These are phyloP conservation scores for Polypterus bichir DNA, from an alignment of 2,113 vertebrate species.

Conservation along the genomic window DNA sequence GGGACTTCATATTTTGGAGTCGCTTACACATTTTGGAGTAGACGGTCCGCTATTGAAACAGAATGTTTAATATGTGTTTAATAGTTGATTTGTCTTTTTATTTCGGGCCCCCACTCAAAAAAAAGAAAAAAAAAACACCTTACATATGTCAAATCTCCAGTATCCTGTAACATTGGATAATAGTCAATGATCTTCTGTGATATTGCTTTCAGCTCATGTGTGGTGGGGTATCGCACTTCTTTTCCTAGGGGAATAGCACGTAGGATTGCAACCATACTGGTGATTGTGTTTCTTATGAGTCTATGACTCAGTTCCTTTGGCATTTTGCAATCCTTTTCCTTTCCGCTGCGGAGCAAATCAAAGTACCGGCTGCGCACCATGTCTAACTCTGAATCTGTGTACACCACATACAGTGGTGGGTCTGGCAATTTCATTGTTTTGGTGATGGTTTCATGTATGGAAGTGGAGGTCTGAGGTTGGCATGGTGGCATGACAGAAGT, in stretches of 20 bases:
- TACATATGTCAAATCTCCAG: neutral
- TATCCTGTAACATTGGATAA: conserved; percentile 16
- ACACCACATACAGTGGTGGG: conserved; percentile 15
- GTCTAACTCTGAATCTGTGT: conserved; percentile 17
- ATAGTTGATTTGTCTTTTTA: no score
- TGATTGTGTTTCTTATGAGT: conserved; percentile 18
- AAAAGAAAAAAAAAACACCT: no score
- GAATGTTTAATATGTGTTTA: no score
- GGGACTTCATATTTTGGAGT: conserved; percentile 8
- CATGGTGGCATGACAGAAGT: no score
- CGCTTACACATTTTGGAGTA: conserved; percentile 4
- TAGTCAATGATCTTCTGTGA: conserved; percentile 12
- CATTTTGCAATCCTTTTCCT: conserved; percentile 8
- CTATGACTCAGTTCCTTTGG: conserved; percentile 14
- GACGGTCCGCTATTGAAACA: no score
- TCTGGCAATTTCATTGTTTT: no score
- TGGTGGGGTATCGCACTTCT: conserved; percentile 13
- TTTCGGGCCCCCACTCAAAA: no score
- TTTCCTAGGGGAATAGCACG: conserved; percentile 13
- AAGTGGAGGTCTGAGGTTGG: no score
- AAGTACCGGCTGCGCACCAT: conserved; percentile 13
- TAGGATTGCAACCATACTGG: conserved; percentile 15
- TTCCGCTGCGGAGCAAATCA: conserved; percentile 5
- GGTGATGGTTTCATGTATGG: no score
- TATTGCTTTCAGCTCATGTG: conserved; percentile 9